phyloP scores from a whole-genome alignment of 2,888 invertebrate species.

The Sarcophaga subvicina region DNA sequence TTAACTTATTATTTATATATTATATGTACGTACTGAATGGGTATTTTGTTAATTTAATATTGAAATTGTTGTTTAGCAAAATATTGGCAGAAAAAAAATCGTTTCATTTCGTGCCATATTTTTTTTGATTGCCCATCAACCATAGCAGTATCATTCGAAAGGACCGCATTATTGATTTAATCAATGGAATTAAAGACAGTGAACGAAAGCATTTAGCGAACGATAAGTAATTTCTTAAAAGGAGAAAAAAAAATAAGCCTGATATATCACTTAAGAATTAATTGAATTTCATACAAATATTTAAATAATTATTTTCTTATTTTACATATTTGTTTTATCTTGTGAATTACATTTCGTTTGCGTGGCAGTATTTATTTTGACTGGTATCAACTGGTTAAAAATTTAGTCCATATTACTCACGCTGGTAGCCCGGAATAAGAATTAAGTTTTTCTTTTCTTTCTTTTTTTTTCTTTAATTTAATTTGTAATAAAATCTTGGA shows the following conservation, averaged over 20 bases:
- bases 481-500: no score
- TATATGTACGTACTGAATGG: conserved; percentile 6
- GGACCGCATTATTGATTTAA: conserved; percentile 43
- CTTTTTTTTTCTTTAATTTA: conserved; percentile 2
- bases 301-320: conserved; percentile 19
- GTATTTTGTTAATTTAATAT: conserved; percentile 60
- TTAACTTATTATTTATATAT: not conserved
- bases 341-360: not conserved
- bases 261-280: not conserved
- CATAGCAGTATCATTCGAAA: conserved; percentile 24
- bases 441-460: conserved; percentile 21
- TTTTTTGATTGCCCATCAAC: conserved; percentile 34
- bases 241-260: not conserved
- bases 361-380: conserved; percentile 1
- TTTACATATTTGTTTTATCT: not conserved
- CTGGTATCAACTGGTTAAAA: conserved; percentile 12
- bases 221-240: not conserved
- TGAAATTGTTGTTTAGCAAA: conserved; percentile 42
- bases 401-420: conserved; percentile 4
- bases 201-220: no score
- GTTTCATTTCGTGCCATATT: not conserved
- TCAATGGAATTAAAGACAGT: conserved; percentile 22
- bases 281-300: not conserved
- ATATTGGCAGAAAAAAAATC: not conserved
- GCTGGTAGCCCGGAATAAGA: conserved; percentile 1